Conservation (phyloP, 1,140 invertebrate genomes). For the Penaeus vannamei region DNA sequence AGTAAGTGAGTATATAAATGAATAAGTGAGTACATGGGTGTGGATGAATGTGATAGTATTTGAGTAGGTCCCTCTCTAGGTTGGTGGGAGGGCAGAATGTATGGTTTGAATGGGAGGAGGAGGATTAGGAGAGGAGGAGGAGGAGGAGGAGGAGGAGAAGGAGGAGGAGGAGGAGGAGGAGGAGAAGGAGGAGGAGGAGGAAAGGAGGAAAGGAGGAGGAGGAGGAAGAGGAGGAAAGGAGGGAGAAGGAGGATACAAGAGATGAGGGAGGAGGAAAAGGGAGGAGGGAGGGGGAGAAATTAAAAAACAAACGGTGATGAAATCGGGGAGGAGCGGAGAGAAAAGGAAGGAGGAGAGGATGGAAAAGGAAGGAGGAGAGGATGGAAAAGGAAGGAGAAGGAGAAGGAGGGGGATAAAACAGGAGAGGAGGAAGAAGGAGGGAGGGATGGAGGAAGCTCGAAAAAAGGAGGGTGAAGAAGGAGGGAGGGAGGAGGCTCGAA, state of each 20-base stretch:
- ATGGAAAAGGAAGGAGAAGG: neutral
- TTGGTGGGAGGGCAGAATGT: too few species aligned
- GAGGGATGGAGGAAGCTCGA: too few species aligned
- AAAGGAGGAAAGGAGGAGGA: too few species aligned
- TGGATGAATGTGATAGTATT: too few species aligned
- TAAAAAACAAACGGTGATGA: neutral
- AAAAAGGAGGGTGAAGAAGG: neutral
- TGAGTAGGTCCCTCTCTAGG: too few species aligned
- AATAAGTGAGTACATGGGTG: too few species aligned
- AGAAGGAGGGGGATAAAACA: neutral
- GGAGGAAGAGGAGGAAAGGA: too few species aligned
- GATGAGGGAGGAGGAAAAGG: neutral
- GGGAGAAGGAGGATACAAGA: neutral
- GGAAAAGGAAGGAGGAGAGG: neutral
- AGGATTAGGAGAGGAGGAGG: too few species aligned
- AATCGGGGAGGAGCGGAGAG: neutral
- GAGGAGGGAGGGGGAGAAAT: neutral
- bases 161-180: neutral
- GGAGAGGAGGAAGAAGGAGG: neutral
- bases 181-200: neutral
- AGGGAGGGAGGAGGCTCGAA: neutral
- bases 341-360: neutral
- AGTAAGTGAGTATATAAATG: too few species aligned
- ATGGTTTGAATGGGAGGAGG: too few species aligned
- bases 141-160: too few species aligned